phyloP scores from a whole-genome alignment of 2,797 vertebrate species.

The Naso thynnoides region DNA sequence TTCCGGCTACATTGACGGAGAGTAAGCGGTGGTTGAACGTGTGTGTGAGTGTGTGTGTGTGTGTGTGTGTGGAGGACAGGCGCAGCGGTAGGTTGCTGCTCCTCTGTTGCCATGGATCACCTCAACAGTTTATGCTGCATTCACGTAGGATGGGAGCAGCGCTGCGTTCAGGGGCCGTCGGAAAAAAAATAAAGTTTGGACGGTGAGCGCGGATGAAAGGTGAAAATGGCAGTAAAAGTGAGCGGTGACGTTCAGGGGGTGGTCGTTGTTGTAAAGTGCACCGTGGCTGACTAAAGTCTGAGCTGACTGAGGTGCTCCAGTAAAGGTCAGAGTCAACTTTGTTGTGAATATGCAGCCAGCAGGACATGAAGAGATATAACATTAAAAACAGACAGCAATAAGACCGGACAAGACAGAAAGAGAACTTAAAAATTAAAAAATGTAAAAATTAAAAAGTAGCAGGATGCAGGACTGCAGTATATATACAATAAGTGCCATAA shows the following conservation, averaged over 20 bases:
- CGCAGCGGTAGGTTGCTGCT: slow-evolving; percentile 73
- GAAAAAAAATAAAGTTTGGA: slow-evolving; percentile 10
- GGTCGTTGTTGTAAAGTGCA: neutral
- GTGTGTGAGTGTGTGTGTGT: slow-evolving; percentile 9
- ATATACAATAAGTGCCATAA: too few relatives aligned
- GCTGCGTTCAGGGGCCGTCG: slow-evolving; percentile 64
- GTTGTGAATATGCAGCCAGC: too few relatives aligned
- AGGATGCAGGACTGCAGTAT: too few relatives aligned
- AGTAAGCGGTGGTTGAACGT: slow-evolving; percentile 27
- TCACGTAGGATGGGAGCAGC: slow-evolving; percentile 70
- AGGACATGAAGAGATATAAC: too few relatives aligned
- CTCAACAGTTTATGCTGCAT: slow-evolving; percentile 83
- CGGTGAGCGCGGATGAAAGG: neutral
- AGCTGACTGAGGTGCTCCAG: too few relatives aligned
- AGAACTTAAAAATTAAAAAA: too few relatives aligned
- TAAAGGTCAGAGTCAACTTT: too few relatives aligned
- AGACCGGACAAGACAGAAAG: too few relatives aligned
- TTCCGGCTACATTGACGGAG: slow-evolving; percentile 39
- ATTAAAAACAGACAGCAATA: too few relatives aligned
- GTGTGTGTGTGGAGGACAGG: slow-evolving; percentile 33
- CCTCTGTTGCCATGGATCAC: slow-evolving; percentile 88
- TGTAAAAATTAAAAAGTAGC: too few relatives aligned
- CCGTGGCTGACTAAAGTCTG: too few relatives aligned
- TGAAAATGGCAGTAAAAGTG: neutral
- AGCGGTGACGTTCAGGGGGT: slow-evolving; percentile 8